Conservation (phyloP, 1,140 invertebrate genomes). For the Halictus rubicundus region DNA sequence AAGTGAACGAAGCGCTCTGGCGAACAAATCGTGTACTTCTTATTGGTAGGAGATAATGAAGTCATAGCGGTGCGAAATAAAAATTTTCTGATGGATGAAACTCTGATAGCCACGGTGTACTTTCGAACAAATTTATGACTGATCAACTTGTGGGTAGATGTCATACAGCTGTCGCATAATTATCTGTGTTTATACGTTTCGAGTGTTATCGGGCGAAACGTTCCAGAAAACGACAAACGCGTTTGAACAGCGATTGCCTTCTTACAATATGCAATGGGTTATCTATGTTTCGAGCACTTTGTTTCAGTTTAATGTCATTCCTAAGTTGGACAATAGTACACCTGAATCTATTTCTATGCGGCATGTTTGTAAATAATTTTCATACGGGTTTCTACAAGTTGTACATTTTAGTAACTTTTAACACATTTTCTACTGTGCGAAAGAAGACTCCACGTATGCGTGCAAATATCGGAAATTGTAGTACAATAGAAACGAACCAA, state of each 20-base stretch:
- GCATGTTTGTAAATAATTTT: too few relatives aligned
- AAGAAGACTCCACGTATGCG: too few relatives aligned
- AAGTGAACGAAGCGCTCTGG: slow-evolving; percentile 41
- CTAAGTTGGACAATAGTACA: too few relatives aligned
- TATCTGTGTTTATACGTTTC: slow-evolving; percentile 9
- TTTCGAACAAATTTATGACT: neutral
- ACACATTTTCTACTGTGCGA: too few relatives aligned
- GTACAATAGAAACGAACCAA: too few relatives aligned
- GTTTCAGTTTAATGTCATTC: neutral
- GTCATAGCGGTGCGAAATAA: slow-evolving; percentile 17
- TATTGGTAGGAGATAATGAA: slow-evolving; percentile 45
- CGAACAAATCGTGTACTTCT: slow-evolving; percentile 44
- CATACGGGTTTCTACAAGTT: too few relatives aligned
- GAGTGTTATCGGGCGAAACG: neutral
- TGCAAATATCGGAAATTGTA: too few relatives aligned
- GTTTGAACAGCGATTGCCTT: neutral
- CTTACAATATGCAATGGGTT: neutral
- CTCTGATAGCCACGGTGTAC: neutral
- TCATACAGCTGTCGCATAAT: neutral
- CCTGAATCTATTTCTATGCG: too few relatives aligned
- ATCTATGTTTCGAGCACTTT: neutral
- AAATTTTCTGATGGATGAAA: neutral
- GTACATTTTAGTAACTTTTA: too few relatives aligned
- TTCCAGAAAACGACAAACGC: neutral
- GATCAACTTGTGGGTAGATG: neutral